A percentile compares a stretch with the other conserved stretches of the same genome.
These are phyloP conservation scores for Phenganax subtilis DNA, from an alignment of 92 coral and sea anemone species.

Conservation along the genomic window DNA sequence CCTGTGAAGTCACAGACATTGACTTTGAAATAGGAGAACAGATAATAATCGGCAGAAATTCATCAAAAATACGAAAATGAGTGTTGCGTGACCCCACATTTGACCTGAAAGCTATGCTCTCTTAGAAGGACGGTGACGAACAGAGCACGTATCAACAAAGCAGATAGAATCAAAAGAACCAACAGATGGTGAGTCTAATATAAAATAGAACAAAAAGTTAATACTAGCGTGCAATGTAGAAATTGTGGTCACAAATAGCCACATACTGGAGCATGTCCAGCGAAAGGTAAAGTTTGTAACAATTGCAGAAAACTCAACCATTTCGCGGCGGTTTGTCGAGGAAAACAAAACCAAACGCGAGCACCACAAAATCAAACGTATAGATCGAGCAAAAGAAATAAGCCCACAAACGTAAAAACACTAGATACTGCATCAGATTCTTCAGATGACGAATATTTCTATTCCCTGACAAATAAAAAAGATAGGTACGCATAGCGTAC, in stretches of 20 bases:
- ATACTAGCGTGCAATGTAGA: too few relatives aligned
- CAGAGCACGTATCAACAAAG: neutral
- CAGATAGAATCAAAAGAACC: neutral
- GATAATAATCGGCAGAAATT: neutral
- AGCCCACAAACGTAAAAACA: neutral
- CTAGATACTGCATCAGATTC: neutral
- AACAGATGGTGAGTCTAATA: neutral
- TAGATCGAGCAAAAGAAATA: too few relatives aligned
- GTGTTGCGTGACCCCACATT: neutral
- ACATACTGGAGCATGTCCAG: slow-evolving; percentile 21
- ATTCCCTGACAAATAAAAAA: neutral
- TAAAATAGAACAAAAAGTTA: neutral
- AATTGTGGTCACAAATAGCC: too few relatives aligned
- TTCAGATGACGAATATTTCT: slow-evolving; percentile 21
- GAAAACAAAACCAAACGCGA: neutral
- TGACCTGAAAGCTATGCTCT: neutral
- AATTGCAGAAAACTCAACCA: slow-evolving; percentile 35
- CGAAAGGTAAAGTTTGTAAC: slow-evolving; percentile 30
- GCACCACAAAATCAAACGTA: neutral
- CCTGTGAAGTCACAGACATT: neutral
- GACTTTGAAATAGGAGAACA: too few relatives aligned
- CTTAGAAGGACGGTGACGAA: neutral
- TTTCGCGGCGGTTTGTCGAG: slow-evolving; percentile 36
- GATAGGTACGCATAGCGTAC: neutral
- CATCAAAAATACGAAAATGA: neutral